These are phyloP conservation scores for Paralvinella palmiformis DNA, from an alignment of 1,140 invertebrate species.

Conservation along the genomic window DNA sequence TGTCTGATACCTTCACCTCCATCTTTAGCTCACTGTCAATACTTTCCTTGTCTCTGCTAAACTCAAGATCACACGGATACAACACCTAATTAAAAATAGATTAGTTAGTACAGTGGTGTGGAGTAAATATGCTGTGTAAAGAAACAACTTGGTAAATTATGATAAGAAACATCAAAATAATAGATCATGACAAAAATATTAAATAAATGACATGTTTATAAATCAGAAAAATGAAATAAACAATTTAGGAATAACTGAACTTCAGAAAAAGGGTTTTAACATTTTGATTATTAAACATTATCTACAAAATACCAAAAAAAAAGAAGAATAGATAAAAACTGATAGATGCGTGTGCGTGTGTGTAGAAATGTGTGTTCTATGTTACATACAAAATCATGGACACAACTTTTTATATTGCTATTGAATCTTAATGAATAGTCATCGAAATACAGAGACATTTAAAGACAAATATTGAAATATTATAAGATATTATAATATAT, in stretches of 20 bases:
- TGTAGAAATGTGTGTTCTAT: too few species aligned
- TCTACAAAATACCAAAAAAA: background rate
- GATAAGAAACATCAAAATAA: background rate
- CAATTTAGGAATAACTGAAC: background rate
- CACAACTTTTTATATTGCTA: too few species aligned
- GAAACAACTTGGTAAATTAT: background rate
- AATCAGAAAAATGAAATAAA: background rate
- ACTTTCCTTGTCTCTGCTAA: conserved; percentile 57
- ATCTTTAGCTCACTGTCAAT: conserved; percentile 61
- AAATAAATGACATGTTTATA: background rate
- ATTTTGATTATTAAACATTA: background rate
- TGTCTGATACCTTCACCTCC: conserved; percentile 57
- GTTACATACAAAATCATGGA: too few species aligned
- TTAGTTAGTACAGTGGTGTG: background rate
- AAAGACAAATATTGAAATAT: background rate
- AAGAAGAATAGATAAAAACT: too few species aligned
- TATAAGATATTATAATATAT: background rate
- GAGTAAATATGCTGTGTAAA: background rate
- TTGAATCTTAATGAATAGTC: too few species aligned
- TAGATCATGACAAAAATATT: background rate
- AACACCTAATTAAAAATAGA: background rate
- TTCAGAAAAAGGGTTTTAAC: background rate
- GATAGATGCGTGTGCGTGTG: too few species aligned
- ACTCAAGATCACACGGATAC: conserved; percentile 69
- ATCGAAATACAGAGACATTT: too few species aligned